Base-by-base conservation (phyloP, 2,113 vertebrate genomes). In the Poeciliopsis turrubarensis region DNA sequence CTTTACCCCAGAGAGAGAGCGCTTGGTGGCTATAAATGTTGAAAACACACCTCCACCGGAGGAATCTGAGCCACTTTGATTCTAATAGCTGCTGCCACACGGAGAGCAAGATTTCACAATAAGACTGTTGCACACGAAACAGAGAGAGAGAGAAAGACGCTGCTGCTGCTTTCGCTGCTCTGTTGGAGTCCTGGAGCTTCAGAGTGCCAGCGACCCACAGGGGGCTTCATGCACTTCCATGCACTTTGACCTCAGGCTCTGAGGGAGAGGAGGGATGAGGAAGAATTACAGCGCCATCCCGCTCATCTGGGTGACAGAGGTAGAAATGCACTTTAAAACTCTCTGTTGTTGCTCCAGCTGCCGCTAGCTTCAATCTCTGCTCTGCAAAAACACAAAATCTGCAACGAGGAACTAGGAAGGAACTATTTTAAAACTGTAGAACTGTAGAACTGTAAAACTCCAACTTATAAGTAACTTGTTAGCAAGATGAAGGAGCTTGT, bases 271-370 rank as follows among this genome's bases (percentile, higher is more conserved):
- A 90, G 83, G 77, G 80, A 93, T 93, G 92, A 93, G 87, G 89
- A 93, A 89, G 85, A 89, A 91, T 75, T 66, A 82, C 86, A 92
- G 89, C 25, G 66, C 81, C 1, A 89, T 88, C 4, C 91, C 92
- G 12, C 86, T 93, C 87, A 91, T 93, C 89, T 87, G 81, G 73
- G 89, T 93, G 34, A 93, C 91, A 39, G 90, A 93, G 92, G 92
- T 93, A 92, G 77, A 12, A 14, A 79, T 79, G 3, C 6, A 6
- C 13, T 78, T 32, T 77, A 12, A 11, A 72, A 17, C 73, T 41
- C 14, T 62, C 51, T 64, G 27, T 67, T 70, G 47, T 64, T 75
- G 31, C 68, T 27, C 37, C 26, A 32, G 8, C 68, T n/a, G 44
- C 26, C 39, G 5, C 34, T 0, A 44, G 17, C 29, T 68, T 15